Percentiles rank a stretch among this genome's conserved stretches.
Conservation (phyloP, 35 echinoderm and acorn worm species). For the Apostichopus japonicus region DNA sequence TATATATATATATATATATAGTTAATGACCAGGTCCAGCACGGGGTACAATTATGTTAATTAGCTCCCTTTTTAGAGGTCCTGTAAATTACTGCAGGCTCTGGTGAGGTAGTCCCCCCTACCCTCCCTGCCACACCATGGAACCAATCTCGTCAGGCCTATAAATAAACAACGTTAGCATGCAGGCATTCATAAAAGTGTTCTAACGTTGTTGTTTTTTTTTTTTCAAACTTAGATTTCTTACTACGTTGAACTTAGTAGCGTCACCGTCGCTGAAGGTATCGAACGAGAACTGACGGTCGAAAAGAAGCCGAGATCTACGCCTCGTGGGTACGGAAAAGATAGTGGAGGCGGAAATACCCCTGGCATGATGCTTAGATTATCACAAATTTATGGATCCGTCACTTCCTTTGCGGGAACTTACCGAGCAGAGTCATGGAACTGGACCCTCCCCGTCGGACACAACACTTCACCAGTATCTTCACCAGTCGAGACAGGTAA, state of each 20-base stretch:
- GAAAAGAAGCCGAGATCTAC: background rate
- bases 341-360: constrained; percentile 69
- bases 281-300: constrained; percentile 15
- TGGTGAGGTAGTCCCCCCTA: too few species aligned
- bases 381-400: constrained; percentile 57
- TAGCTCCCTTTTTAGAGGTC: too few species aligned
- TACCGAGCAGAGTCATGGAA: constrained; percentile 81
- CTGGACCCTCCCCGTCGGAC: constrained; percentile 22
- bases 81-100: too few species aligned
- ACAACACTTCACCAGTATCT: background rate
- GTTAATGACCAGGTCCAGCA: too few species aligned
- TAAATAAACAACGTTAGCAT: too few species aligned
- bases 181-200: too few species aligned
- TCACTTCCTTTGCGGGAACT: constrained; percentile 87
- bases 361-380: constrained; percentile 60
- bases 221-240: constrained; percentile 47
- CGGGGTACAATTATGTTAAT: too few species aligned
- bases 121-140: too few species aligned
- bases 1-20: too few species aligned
- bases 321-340: constrained; percentile 79
- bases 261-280: constrained; percentile 12
- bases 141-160: too few species aligned
- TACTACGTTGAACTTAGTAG: constrained; percentile 52
- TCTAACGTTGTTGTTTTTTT: background rate
- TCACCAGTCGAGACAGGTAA: background rate